These are phyloP conservation scores for Nomada fucata DNA, from an alignment of 2,888 invertebrate species.

Conservation along the genomic window DNA sequence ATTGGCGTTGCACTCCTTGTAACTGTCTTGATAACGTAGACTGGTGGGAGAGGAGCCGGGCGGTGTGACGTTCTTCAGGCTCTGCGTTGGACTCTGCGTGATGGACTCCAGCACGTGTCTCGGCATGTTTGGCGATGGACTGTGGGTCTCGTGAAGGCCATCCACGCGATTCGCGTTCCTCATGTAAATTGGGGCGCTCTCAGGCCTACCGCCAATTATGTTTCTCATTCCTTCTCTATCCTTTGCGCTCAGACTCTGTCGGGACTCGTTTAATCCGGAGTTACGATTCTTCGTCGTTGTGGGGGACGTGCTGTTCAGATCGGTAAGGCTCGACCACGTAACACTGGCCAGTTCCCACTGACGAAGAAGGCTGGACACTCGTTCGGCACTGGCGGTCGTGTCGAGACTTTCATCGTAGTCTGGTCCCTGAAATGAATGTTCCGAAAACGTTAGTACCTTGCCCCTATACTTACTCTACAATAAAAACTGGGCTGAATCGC, in stretches of 20 bases:
- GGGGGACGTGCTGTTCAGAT: slow-evolving; percentile 67
- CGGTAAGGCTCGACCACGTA: slow-evolving; percentile 80
- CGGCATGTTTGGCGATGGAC: slow-evolving; percentile 80
- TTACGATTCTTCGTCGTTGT: slow-evolving; percentile 55
- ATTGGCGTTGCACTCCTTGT: slow-evolving; percentile 71
- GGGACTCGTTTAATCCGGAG: slow-evolving; percentile 65
- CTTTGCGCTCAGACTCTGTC: slow-evolving; percentile 74
- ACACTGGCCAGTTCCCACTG: slow-evolving; percentile 91
- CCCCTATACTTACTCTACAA: too few relatives aligned
- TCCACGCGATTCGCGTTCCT: slow-evolving; percentile 80
- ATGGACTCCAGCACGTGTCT: slow-evolving; percentile 81
- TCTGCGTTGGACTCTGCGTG: slow-evolving; percentile 82
- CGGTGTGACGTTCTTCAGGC: slow-evolving; percentile 75
- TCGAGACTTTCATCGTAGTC: slow-evolving; percentile 92
- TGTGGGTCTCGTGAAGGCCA: slow-evolving; percentile 77
- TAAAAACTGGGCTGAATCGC: too few relatives aligned
- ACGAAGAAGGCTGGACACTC: slow-evolving; percentile 88
- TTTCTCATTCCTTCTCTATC: slow-evolving; percentile 82
- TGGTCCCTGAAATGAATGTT: slow-evolving; percentile 87
- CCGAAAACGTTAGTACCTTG: neutral
- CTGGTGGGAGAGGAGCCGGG: slow-evolving; percentile 75
- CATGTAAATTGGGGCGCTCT: slow-evolving; percentile 80
- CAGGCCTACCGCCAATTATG: slow-evolving; percentile 81
- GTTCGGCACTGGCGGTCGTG: slow-evolving; percentile 88
- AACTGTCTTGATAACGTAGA: slow-evolving; percentile 74